Base-by-base conservation (phyloP, 2,888 invertebrate genomes). In the Apodemia hepburni region DNA sequence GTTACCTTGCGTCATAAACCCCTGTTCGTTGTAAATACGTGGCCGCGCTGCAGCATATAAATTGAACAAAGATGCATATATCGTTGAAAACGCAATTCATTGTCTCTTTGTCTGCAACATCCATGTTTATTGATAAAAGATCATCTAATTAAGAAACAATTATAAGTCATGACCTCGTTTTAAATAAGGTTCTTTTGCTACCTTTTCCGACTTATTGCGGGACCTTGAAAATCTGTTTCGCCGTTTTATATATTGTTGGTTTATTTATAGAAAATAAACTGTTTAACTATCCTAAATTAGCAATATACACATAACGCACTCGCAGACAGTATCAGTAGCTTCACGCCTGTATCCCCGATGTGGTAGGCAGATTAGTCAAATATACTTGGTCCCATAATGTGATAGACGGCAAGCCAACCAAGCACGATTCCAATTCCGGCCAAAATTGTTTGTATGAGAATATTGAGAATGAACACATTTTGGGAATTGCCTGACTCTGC, bases 11-110 rank as follows among this genome's bases (percentile, higher is more conserved):
- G 9, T 7, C 11, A 11, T 12, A 22, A 18, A 18, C 22, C 12
- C 11, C 51, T 51, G 3, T 12, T 49, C 51, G 11, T 18, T 22
- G 22, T 17, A 51, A 3, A 1, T 12, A 22, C 51, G 51, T 51
- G 51, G 22, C 51, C 11, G 11, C 18, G 4, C 12, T 22, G 22
- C 22, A 51, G 22, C 58, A 54, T 54, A 61, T 64, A 62, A 64
- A 67, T 65, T 65, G 64, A 60, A 57, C 59, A 51, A 62, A 64
- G 65, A 68, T 62, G 62, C 54, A 61, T 33, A 59, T 61, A 64
- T 67, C 66, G 65, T 69, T 66, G 61, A 61, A 63, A 62, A 67
- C 63, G 65, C 66, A 65, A 62, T 59, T 60, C 65, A 67, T 65
- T 64, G 63, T 58, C 62, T 33, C 68, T 61, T 65, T 69, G 66